Base-by-base conservation (phyloP, 2,113 vertebrate genomes). In the Zootoca vivipara region DNA sequence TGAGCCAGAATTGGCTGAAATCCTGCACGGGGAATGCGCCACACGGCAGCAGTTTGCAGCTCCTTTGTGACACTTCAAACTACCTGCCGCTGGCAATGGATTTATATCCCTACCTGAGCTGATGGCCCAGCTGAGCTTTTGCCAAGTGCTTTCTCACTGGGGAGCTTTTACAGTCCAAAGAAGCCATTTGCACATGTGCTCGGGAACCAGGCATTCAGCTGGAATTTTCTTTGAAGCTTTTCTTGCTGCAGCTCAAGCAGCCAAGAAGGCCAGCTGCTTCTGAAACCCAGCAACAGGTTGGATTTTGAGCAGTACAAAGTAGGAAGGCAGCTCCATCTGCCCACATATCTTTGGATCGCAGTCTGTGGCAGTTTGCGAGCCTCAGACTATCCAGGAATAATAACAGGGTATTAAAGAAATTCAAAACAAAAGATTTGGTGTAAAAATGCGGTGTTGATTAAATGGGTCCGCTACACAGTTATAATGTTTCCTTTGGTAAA, bases 51-150 rank as follows among this genome's bases (percentile, higher is more conserved):
- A 52, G 46, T 52, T 24, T 46, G 26, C 28, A 46, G 75, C 24
- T 78, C 7, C 75, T 28, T 78, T 28, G 40, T 24, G 65, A 69
- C 93, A 93, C 95, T 93, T 91, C 93, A 92, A 94, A 92, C 80
- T 91, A 91, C 67, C 85, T 90, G 93, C 93, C 92, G 89, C 78
- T 0, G 89, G 92, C 92, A 0, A 93, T 94, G 94, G 93, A 95
- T 85, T 89, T 69, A 52, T 52, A 52, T 52, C 46, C 46, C 46
- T 52, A 52, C 46, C 46, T 92, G 70, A 90, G 91, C 93, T 93
- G 92, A 91, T 92, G 91, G 58, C 87, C 77, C 87, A 88, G 77
- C 91, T 78, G 83, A 38, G 65, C 69, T 89, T 92, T 94, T 94
- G 89, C 85, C 91, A 8, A 56, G 2, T 28, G n/a, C 6, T 56